A percentile compares a stretch with the other conserved stretches of the same genome.
Evolutionary conservation across 2,113 vertebrate species (phyloP).

Genomic region (Stercorarius parasiticus): DNA sequence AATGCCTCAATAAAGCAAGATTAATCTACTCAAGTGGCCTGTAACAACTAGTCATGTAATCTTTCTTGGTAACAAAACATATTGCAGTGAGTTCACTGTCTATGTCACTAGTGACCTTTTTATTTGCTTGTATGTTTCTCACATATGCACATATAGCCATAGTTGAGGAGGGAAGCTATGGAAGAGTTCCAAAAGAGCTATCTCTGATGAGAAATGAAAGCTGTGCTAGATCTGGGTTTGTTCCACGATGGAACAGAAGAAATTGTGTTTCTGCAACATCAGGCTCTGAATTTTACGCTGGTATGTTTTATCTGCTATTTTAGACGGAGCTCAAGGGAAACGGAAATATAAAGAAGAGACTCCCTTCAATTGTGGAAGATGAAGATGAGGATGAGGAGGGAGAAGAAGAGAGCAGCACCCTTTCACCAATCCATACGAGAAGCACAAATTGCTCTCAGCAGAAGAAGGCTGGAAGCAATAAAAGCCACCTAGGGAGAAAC

Average conservation of each 20-base stretch:
- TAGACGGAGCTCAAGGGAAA: slow-evolving; percentile 82
- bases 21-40: neutral
- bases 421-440: slow-evolving; percentile 75
- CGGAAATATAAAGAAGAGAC: slow-evolving; percentile 79
- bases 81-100: neutral
- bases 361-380: slow-evolving; percentile 81
- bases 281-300: neutral
- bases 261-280: neutral
- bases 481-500: slow-evolving; percentile 76
- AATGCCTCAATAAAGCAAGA: neutral
- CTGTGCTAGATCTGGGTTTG: neutral
- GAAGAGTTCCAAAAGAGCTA: neutral
- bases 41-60: neutral
- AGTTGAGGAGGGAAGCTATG: neutral
- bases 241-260: neutral
- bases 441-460: slow-evolving; percentile 64
- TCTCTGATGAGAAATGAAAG: neutral
- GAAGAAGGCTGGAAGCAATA: slow-evolving; percentile 70
- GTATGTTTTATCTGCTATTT: slow-evolving; percentile 19
- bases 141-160: neutral
- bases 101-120: neutral
- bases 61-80: neutral
- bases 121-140: neutral
- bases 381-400: slow-evolving; percentile 77
- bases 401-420: slow-evolving; percentile 71